Evolutionary conservation across 2,888 invertebrate species (phyloP), one percentile per base, ranked within the genome.

Genomic region (Rhaphigaster nebulosa): DNA sequence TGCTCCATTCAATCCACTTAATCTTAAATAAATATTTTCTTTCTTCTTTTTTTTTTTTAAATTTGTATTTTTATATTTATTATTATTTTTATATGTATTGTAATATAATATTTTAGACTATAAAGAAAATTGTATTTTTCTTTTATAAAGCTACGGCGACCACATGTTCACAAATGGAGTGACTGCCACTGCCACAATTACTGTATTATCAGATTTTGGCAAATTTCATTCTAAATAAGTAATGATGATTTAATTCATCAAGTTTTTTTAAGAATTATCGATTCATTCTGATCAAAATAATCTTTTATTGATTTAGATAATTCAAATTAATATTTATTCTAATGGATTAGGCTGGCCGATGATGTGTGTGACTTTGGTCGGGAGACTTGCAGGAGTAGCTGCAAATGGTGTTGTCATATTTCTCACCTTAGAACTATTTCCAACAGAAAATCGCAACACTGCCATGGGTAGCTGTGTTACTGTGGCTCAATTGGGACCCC

Each of bases 371-470:
- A 94, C 95, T 1, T 93, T 95, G 93, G 92, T 94, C 87, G 95
- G 95, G 12, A 94, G 95, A 91, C 94, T 95, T 92, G 94, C 94
- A 90, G 94, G 95, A 10, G 95, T 95, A n/a, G 95, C 95, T 56
- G 95, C 95, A n/a, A 96, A 95, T 92, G 95, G 95, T 6, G 94
- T 95, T 38, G 94, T 95, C 20, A 95, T 95, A 29, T 93, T 95
- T 0, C 95, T 95, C 92, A 95, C 95, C 0, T 94, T 95, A 3
- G 95, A 96, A 92, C 93, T 96, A 54, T 96, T 95, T 92, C 95
- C 70, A 38, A 76, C 70, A 18, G 50, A 76, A 76, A 38, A 38
- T 76, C 70, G 70, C 20, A 76, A 76, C 95, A 95, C 95, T 6
- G 95, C 95, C 0, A 93, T 95, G 18, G 95, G 95, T 5, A 94